Base-by-base conservation (phyloP, 2,797 vertebrate species). In the Australoheros facetus region DNA sequence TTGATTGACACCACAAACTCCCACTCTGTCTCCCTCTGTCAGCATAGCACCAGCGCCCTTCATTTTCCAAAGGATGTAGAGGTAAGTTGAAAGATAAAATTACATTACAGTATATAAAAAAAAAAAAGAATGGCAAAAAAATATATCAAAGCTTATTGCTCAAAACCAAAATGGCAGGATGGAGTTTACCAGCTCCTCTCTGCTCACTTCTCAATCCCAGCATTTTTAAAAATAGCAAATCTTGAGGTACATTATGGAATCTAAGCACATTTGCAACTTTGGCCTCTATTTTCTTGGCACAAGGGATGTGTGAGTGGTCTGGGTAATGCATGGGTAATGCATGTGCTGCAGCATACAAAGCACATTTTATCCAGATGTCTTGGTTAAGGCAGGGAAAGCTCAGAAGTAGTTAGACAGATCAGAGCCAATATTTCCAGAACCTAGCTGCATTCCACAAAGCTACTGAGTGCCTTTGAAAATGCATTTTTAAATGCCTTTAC, bases 1-100 rank as follows among this genome's bases (percentile, higher is more conserved):
- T 77, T 95, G 94, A 96, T 90, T 93, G 93, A 94, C 92, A 92
- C 84, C 37, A 73, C 90, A 90, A 88, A 91, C 90, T 90, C 91
- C 86, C 89, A 82, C 86, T 88, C 85, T 69, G 69, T 84, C 89
- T 92, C 84, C 76, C 60, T 82, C 92, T 85, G 89, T 91, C 89
- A 87, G 86, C 81, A 77, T 37, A 89, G 85, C 84, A 84, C 80
- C 76, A n/a, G 4, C 62, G 13, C 79, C 82, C 89, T 91, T 88
- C 79, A 88, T 92, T 93, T 92, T 93, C 78, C 28, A 37, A 32
- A 45, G 75, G 75, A 86, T 59, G 77, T 26, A 73, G 77, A 84
- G 85, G 85, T 80, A 87, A 83, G 78, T 77, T 84, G 80, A 86
- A 89, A 89, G 79, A 87, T 83, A 86, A 89, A 88, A 89, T 86